phyloP scores from a whole-genome alignment of 2,113 vertebrate species.

The Odobenus rosmarus region DNA sequence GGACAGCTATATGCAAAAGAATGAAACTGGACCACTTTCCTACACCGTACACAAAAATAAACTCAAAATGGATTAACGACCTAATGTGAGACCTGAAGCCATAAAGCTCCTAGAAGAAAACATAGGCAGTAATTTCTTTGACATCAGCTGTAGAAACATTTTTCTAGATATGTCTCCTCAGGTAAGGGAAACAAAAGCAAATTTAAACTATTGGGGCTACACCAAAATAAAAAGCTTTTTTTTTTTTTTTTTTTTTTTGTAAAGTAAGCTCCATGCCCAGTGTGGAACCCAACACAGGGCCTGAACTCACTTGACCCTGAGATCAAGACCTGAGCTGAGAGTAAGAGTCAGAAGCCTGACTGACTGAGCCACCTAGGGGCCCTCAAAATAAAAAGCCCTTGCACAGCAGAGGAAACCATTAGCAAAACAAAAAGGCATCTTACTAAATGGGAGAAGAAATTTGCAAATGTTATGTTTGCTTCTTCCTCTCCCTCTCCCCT shows the following conservation, averaged over 20 bases:
- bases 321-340: neutral
- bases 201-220: neutral
- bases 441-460: neutral
- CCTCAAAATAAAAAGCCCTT: neutral
- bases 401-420: neutral
- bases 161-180: neutral
- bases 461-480: neutral
- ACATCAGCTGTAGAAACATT: neutral
- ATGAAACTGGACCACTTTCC: neutral
- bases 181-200: neutral
- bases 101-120: neutral
- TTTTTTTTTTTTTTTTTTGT: neutral
- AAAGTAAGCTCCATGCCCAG: neutral
- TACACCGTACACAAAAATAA: neutral
- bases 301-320: neutral
- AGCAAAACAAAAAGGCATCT: neutral
- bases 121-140: neutral
- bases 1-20: neutral
- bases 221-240: neutral
- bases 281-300: neutral
- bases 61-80: neutral
- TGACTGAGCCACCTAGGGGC: neutral
- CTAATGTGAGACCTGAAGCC: neutral
- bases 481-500: neutral
- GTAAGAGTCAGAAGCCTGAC: neutral